These are phyloP conservation scores for Orbicella faveolata DNA, from an alignment of 64 coral and sea anemone genomes.

Conservation along the genomic window DNA sequence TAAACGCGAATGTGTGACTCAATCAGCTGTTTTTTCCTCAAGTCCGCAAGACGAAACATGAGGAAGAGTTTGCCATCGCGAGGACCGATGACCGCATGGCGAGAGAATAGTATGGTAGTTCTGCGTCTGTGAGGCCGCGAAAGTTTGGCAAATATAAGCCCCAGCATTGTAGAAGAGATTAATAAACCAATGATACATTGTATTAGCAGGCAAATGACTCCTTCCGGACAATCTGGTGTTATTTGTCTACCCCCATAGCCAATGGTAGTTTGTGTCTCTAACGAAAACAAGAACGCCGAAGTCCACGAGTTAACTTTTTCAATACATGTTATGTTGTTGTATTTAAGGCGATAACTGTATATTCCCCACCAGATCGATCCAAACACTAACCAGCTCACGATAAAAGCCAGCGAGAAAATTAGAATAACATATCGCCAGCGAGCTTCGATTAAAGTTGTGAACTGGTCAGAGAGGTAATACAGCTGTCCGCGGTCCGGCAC, in stretches of 20 bases:
- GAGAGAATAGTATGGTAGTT: slow-evolving; percentile 77
- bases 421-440: slow-evolving; percentile 81
- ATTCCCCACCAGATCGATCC: slow-evolving; percentile 86
- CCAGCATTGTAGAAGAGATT: slow-evolving; percentile 89
- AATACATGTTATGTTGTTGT: slow-evolving; percentile 45
- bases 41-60: slow-evolving; percentile 88
- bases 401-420: slow-evolving; percentile 63
- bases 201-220: slow-evolving; percentile 77
- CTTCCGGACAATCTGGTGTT: slow-evolving; percentile 90
- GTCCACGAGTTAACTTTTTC: slow-evolving; percentile 83
- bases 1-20: slow-evolving; percentile 75
- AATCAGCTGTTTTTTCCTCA: slow-evolving; percentile 72
- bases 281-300: slow-evolving; percentile 84
- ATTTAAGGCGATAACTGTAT: slow-evolving; percentile 62
- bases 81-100: slow-evolving; percentile 74
- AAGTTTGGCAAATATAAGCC: slow-evolving; percentile 91
- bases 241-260: slow-evolving; percentile 86
- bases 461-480: slow-evolving; percentile 73
- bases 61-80: slow-evolving; percentile 79
- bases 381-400: slow-evolving; percentile 75
- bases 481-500: slow-evolving; percentile 65
- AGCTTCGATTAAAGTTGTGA: slow-evolving; percentile 84
- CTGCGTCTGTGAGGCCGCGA: slow-evolving; percentile 75
- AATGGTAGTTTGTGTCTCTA: slow-evolving; percentile 90
- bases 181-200: slow-evolving; percentile 86